Conservation (phyloP, 1,140 invertebrate genomes). For the Myzus persicae region DNA sequence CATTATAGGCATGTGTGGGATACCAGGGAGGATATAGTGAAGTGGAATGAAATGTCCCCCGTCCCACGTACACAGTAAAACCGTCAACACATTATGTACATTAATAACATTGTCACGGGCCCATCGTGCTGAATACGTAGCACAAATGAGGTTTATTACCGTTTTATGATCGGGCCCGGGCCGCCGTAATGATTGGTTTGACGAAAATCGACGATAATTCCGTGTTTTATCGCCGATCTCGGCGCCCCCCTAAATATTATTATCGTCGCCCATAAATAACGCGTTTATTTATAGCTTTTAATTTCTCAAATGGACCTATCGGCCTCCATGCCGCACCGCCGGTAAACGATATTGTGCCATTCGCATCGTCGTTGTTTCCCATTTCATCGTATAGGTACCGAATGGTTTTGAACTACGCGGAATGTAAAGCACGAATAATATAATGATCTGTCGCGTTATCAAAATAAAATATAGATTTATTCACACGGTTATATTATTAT, state of each 20-base stretch:
- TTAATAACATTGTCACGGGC: constrained; percentile 48
- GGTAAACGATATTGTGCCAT: background rate
- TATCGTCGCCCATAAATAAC: constrained; percentile 42
- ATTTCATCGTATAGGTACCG: background rate
- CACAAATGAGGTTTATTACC: constrained; percentile 57
- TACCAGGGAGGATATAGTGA: background rate
- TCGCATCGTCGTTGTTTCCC: background rate
- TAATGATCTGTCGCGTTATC: background rate
- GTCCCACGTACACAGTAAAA: background rate
- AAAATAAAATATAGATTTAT: background rate
- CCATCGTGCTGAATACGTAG: background rate
- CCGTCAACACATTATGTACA: constrained; percentile 35
- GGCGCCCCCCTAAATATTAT: constrained; percentile 32
- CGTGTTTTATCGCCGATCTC: constrained; percentile 44
- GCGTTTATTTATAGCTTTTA: constrained; percentile 53
- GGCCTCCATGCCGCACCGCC: background rate
- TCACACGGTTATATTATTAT: too few relatives aligned
- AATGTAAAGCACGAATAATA: background rate
- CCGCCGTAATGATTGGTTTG: constrained; percentile 41
- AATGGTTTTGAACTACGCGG: background rate
- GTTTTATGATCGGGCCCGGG: constrained; percentile 23
- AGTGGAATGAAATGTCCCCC: background rate
- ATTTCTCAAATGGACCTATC: constrained; percentile 49
- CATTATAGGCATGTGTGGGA: background rate
- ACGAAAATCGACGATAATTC: constrained; percentile 48